Evolutionary conservation across 2,797 vertebrate species (phyloP).

Genomic region (Sebastes hubbsi): DNA sequence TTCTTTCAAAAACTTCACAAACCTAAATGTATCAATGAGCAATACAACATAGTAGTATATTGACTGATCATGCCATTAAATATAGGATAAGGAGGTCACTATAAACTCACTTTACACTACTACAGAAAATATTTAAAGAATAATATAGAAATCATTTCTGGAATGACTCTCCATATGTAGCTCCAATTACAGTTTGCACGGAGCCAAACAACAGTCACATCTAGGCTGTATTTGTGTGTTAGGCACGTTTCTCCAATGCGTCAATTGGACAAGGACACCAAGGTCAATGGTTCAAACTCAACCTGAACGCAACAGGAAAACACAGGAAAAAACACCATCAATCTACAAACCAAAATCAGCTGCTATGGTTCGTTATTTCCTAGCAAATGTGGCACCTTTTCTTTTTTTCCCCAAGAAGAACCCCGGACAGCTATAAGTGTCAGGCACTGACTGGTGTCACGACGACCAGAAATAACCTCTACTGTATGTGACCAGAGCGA

Average conservation of each 20-base stretch:
- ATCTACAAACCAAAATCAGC: neutral
- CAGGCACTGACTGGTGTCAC: constrained; percentile 10
- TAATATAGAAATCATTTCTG: neutral
- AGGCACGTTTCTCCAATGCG: constrained; percentile 38
- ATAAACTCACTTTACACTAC: neutral
- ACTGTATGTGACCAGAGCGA: neutral
- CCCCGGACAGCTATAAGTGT: neutral
- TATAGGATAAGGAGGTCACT: neutral
- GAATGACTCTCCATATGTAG: neutral
- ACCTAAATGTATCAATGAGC: neutral
- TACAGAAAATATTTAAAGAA: neutral
- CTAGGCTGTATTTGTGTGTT: neutral
- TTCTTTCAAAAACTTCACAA: neutral
- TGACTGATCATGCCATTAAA: neutral
- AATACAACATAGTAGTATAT: too few species aligned
- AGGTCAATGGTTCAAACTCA: constrained; percentile 72
- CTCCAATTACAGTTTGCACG: neutral
- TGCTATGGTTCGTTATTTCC: neutral
- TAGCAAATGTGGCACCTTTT: neutral
- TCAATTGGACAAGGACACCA: constrained; percentile 72
- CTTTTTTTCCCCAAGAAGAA: neutral
- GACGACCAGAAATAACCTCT: constrained; percentile 1
- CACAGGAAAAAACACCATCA: neutral
- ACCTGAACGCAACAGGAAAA: neutral
- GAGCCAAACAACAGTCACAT: neutral